Base-by-base conservation (phyloP, 37 sponge, comb jelly and placozoan genomes). In the Cladorhizidae sp. region DNA sequence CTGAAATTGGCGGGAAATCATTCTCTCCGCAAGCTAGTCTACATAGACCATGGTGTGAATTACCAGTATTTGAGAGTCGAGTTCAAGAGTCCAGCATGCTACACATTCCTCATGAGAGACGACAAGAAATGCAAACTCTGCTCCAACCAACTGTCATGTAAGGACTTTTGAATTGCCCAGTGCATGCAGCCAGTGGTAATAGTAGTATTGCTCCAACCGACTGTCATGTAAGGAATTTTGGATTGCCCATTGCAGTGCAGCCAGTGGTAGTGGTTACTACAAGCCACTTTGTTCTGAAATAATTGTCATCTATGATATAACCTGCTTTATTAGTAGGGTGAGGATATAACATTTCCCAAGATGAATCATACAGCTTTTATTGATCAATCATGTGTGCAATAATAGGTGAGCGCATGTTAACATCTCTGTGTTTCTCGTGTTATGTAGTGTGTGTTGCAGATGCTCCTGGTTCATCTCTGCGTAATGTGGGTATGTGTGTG, bases 1-100 rank as follows among this genome's bases (percentile, higher is more conserved):
- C 70, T 89, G 58, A 40, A 83, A 8, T 59, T 89, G 57, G 26
- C 45, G 26, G 23, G 45, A 17, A 75, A 25, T 5, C 73, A 73
- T 22, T 71, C 75, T 43, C 74, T 90, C 23, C 55, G 39, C 3
- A 72, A 63, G 31, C 76, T 90, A 38, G 86, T 81, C 7, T 90
- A 78, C 64, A 80, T 90, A 0, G 82, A 80, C 64, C 57, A 76
- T 33, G 91, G 91, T 21, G 70, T 81, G 38, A 76, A 71, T 57
- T 76, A 90, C 67, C 91, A 90, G 82, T 71, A 22, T 61, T 62
- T 87, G 64, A 80, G 88, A 23, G 29, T 81, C 35, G 88, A 87
- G 82, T 87, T 87, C 78, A 42, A 38, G 25, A 29, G 42, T 35
- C 43, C 77, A 2, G 70, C 50, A 21, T 87, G 88, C 54, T 87